phyloP scores from a whole-genome alignment of 2,797 vertebrate genomes.

The Novumbra hubbsi region DNA sequence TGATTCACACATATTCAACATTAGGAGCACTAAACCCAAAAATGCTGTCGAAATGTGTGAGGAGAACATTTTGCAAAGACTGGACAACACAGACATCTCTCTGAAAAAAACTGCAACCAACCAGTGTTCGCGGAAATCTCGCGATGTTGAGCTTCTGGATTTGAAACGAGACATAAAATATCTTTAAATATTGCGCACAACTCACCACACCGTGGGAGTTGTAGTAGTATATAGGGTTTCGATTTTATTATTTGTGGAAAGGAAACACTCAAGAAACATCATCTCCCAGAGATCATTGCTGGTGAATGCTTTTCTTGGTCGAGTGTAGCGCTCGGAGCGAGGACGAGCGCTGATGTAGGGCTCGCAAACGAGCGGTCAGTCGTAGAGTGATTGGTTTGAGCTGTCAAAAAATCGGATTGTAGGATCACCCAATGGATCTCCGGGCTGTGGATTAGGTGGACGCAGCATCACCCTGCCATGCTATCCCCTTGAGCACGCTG shows the following conservation, averaged over 20 bases:
- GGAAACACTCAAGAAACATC: slow-evolving; percentile 62
- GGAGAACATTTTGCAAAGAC: too few relatives aligned
- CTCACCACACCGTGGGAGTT: slow-evolving; percentile 18
- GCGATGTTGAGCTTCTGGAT: too few relatives aligned
- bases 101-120: too few relatives aligned
- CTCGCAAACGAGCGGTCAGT: slow-evolving; percentile 36
- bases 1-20: too few relatives aligned
- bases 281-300: slow-evolving; percentile 76
- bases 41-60: too few relatives aligned
- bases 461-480: slow-evolving; percentile 46
- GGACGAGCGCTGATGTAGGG: slow-evolving; percentile 50
- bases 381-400: slow-evolving; percentile 27
- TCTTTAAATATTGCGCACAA: not conserved
- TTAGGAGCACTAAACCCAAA: too few relatives aligned
- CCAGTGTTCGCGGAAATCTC: too few relatives aligned
- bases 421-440: slow-evolving; percentile 33
- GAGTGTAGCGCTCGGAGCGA: slow-evolving; percentile 28
- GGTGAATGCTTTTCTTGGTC: slow-evolving; percentile 46
- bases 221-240: slow-evolving; percentile 24
- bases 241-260: slow-evolving; percentile 11
- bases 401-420: slow-evolving; percentile 45
- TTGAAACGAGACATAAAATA: not conserved
- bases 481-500: slow-evolving; percentile 29
- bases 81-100: too few relatives aligned
- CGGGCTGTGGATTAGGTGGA: slow-evolving; percentile 28